Evolutionary conservation across 2,113 vertebrate species (phyloP), one percentile per base, ranked within the genome.

Genomic region (Calypte anna): DNA sequence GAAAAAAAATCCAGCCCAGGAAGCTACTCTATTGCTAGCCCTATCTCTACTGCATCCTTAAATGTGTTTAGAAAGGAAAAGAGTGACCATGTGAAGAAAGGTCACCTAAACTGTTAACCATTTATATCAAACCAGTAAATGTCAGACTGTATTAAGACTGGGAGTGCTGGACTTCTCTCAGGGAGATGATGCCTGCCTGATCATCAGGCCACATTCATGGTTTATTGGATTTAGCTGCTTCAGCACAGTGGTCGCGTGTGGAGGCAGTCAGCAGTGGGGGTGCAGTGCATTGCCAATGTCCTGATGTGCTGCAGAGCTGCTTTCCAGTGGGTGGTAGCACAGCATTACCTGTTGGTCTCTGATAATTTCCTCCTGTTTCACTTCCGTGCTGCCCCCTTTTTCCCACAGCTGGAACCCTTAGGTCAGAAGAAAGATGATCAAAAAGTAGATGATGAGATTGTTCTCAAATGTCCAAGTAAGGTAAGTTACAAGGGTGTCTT

Each of bases 381-480:
- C 7, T 78, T 85, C 38, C 67, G 22, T 36, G 28, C 28, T 18
- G 13, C 15, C 4, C 7, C 8, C 10, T 22, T 88, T 88, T 58
- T 7, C 5, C 9, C 83, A 31, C 87, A 98, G 98, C 55, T 98
- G 94, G 97, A 98, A 85, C 98, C 97, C 4, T 8, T 98, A 30
- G 97, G 97, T 36, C 1, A 92, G 66, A 98, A 98, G 95, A 95
- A 87, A 30, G 59, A 59, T 10, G 10, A 12, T 31, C 77, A 96
- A 28, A 4, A 6, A 7, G 43, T 98, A 2, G 94, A 97, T 80
- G 16, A 8, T 4, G 8, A 68, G 22, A 78, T 97, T 67, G 20
- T 48, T 44, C 59, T 98, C 69, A 33, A 28, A 7, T 98, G 98
- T 86, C 98, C 98, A 4, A 93, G 38, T 51, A 31, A 93, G 94